phyloP scores from a whole-genome alignment of 1,140 invertebrate species.

The Ceratoteleas bidentatus region DNA sequence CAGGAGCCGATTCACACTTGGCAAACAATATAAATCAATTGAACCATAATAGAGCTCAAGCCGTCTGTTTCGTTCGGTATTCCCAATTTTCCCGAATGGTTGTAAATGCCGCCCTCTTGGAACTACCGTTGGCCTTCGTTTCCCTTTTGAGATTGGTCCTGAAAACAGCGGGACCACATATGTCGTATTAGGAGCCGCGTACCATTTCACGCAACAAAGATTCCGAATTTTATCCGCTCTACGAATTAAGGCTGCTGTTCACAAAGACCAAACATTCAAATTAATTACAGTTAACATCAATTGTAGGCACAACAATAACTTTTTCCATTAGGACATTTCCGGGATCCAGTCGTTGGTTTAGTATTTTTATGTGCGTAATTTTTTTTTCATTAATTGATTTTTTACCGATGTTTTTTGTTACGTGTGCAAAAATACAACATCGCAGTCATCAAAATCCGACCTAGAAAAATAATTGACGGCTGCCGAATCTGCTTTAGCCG shows the following conservation, averaged over 20 bases:
- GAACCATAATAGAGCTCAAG: conserved; percentile 72
- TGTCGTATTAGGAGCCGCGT: conserved; percentile 71
- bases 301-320: no score
- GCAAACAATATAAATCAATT: conserved; percentile 79
- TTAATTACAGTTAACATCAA: no score
- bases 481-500: conserved; percentile 49
- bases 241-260: conserved; percentile 25
- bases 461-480: conserved; percentile 73
- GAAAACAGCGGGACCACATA: conserved; percentile 72
- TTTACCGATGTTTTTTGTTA: neutral
- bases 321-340: no score
- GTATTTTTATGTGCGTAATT: no score
- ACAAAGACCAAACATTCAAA: no score
- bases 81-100: conserved; percentile 80
- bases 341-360: no score
- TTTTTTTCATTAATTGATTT: neutral
- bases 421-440: neutral
- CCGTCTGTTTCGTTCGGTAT: conserved; percentile 74
- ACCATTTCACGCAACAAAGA: conserved; percentile 74
- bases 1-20: conserved; percentile 32
- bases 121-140: conserved; percentile 67
- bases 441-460: conserved; percentile 63
- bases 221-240: conserved; percentile 58
- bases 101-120: conserved; percentile 70
- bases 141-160: conserved; percentile 63